phyloP scores from a whole-genome alignment of 2,113 vertebrate species.

The Pithys albifrons region DNA sequence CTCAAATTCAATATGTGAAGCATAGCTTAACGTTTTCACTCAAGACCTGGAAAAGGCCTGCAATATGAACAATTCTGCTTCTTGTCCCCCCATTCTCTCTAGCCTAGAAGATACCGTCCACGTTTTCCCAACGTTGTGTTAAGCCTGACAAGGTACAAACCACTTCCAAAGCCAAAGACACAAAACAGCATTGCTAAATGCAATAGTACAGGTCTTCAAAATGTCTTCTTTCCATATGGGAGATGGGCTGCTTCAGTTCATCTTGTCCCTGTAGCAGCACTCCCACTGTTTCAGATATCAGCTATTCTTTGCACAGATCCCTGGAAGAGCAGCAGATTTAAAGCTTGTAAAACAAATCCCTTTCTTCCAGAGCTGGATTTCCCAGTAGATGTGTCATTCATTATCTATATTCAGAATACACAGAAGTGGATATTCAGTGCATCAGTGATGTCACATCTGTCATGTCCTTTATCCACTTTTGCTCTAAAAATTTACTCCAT shows the following conservation, averaged over 20 bases:
- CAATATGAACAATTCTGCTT: background rate
- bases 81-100: background rate
- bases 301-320: background rate
- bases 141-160: background rate
- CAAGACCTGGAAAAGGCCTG: background rate
- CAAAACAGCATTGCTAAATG: background rate
- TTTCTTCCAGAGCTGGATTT: background rate
- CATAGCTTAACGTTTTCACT: background rate
- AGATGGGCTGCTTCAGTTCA: background rate
- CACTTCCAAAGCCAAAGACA: accelerated
- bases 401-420: background rate
- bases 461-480: background rate
- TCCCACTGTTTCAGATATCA: background rate
- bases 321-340: background rate
- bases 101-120: background rate
- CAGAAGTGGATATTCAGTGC: background rate
- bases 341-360: background rate
- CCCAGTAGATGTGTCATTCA: background rate
- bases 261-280: background rate
- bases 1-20: background rate
- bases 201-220: background rate
- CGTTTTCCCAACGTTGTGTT: background rate
- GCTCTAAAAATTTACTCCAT: background rate
- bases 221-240: background rate
- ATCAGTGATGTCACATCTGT: background rate